A percentile compares a stretch with the other conserved stretches of the same genome.
Conservation (phyloP, 1,140 invertebrate genomes). For the Penaeus chinensis region DNA sequence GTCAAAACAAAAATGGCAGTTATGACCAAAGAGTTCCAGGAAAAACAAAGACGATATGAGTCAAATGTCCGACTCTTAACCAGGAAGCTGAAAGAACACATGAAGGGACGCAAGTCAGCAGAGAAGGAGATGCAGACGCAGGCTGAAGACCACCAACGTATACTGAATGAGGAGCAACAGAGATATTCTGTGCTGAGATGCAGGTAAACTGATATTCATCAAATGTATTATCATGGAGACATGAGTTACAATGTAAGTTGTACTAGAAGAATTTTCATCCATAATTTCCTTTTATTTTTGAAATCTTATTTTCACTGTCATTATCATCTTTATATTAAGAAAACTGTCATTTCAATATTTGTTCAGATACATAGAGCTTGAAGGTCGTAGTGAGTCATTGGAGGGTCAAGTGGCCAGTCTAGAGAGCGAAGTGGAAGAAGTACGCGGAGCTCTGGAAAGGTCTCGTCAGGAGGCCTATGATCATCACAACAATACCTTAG, state of each 20-base stretch:
- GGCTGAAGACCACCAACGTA: conserved; percentile 35
- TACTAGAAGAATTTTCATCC: too few species aligned
- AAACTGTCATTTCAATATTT: background rate
- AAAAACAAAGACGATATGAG: conserved; percentile 50
- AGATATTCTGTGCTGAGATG: conserved; percentile 45
- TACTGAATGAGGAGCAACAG: conserved; percentile 47
- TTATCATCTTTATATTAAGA: background rate
- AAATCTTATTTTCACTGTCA: background rate
- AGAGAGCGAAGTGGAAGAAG: conserved; percentile 43
- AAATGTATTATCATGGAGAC: background rate
- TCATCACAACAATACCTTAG: conserved; percentile 35
- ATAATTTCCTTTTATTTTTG: too few species aligned
- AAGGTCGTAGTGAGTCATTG: conserved; percentile 32
- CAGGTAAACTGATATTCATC: conserved; percentile 24
- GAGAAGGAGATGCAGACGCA: conserved; percentile 47
- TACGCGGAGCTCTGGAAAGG: conserved; percentile 17
- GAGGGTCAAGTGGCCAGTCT: conserved; percentile 31
- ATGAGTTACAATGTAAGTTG: background rate
- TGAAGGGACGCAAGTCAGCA: conserved; percentile 54
- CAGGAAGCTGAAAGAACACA: conserved; percentile 51
- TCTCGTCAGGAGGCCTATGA: conserved; percentile 30
- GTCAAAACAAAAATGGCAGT: conserved; percentile 11
- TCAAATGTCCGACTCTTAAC: conserved; percentile 54
- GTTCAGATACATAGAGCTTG: conserved; percentile 46
- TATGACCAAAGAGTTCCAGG: conserved; percentile 38